A percentile compares a stretch with the other conserved stretches of the same genome.
Conservation (phyloP, 2,888 invertebrate genomes). For the Cordilura impudica region DNA sequence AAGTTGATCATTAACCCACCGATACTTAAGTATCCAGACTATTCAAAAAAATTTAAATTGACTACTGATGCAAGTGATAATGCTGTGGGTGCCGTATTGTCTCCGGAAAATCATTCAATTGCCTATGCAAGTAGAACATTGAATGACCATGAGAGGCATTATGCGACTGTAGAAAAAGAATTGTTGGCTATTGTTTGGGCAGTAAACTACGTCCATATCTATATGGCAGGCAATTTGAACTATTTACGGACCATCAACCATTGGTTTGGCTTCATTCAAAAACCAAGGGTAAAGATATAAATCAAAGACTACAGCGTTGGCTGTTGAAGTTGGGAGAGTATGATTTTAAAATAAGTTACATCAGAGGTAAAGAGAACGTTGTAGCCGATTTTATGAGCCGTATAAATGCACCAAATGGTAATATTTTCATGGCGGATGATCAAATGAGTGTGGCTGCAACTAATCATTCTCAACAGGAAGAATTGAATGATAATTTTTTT, state of each 20-base stretch:
- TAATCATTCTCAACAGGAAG: too few relatives aligned
- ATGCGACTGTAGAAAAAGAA: not conserved
- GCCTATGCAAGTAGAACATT: too few relatives aligned
- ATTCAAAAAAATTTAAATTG: not conserved
- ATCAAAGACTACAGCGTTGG: slow-evolving; percentile 18
- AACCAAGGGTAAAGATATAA: not conserved
- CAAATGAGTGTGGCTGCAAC: not conserved
- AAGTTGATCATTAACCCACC: not conserved
- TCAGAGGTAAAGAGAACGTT: slow-evolving; percentile 6
- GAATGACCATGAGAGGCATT: not conserved
- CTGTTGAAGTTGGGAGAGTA: slow-evolving; percentile 13
- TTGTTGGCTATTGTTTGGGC: too few relatives aligned
- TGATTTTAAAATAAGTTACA: slow-evolving; percentile 10
- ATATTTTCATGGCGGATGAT: slow-evolving; percentile 5
- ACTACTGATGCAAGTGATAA: slow-evolving; percentile 4
- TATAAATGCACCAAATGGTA: not conserved
- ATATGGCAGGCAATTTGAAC: not conserved
- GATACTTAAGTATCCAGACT: not conserved
- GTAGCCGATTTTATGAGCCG: slow-evolving; percentile 9
- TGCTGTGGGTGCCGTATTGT: not conserved
- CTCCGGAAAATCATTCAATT: too few relatives aligned
- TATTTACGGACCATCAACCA: slow-evolving; percentile 13
- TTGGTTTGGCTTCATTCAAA: slow-evolving; percentile 13
- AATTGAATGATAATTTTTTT: too few relatives aligned
- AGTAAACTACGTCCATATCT: not conserved